A percentile compares a stretch with the other conserved stretches of the same genome.
Conservation (phyloP, 2,113 vertebrate genomes). For the Channa argus region DNA sequence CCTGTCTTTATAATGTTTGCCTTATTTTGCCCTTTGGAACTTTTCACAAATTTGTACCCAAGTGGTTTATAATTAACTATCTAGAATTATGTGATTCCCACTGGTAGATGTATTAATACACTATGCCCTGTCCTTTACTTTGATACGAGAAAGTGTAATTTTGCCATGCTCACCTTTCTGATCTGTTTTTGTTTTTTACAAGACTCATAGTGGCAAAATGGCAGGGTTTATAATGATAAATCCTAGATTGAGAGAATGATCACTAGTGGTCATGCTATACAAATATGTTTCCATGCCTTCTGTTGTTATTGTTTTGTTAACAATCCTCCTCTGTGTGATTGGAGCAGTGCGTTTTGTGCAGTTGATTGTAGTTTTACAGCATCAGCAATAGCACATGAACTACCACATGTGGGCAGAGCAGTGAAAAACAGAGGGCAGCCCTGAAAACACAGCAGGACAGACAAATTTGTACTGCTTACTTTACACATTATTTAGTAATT, state of each 20-base stretch:
- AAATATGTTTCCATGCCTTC: constrained; percentile 33
- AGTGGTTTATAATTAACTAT: no score
- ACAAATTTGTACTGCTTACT: constrained; percentile 24
- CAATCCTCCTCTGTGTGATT: constrained; percentile 67
- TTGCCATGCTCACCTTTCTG: no score
- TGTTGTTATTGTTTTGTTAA: constrained; percentile 65
- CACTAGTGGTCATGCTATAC: constrained; percentile 65
- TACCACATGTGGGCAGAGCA: constrained; percentile 48
- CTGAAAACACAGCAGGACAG: constrained; percentile 50
- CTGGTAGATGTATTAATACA: no score
- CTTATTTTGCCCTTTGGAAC: no score
- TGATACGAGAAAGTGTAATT: no score
- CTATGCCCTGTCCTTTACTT: no score
- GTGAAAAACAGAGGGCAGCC: constrained; percentile 40
- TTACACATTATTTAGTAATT: constrained; percentile 8
- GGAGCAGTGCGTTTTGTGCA: constrained; percentile 69
- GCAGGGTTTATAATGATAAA: not conserved
- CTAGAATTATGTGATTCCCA: no score
- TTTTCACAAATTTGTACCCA: no score
- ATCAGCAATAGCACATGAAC: constrained; percentile 77
- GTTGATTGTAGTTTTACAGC: constrained; percentile 74
- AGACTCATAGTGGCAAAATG: no score
- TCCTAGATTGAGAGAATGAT: not conserved
- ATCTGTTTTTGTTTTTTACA: not conserved
- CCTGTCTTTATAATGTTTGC: no score